A percentile compares a stretch with the other conserved stretches of the same genome.
Conservation (phyloP, 2,797 vertebrate species). For the Pogonophryne albipinna region DNA sequence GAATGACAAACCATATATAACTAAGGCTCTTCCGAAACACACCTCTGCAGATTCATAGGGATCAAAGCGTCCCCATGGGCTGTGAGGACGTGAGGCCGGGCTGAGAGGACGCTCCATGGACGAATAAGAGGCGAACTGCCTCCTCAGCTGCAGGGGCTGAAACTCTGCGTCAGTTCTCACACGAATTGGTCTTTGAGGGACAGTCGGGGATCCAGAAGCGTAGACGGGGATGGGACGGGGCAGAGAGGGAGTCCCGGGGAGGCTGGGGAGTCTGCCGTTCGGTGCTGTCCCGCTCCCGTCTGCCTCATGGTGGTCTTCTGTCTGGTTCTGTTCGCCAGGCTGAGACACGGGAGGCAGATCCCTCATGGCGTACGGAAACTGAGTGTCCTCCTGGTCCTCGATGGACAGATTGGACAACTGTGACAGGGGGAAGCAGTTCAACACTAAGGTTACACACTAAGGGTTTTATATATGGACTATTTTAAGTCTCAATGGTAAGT, state of each 20-base stretch:
- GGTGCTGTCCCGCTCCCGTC: constrained; percentile 33
- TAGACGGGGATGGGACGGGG: constrained; percentile 19
- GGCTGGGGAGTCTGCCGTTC: constrained; percentile 50
- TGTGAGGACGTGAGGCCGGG: constrained; percentile 84
- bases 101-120: constrained; percentile 87
- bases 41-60: constrained; percentile 96
- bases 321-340: constrained; percentile 38
- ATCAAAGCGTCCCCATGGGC: constrained; percentile 92
- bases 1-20: not conserved
- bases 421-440: constrained; percentile 9
- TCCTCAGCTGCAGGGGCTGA: constrained; percentile 52
- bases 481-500: not conserved
- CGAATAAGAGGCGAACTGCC: constrained; percentile 72
- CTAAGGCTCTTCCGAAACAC: constrained; percentile 1
- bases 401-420: constrained; percentile 82
- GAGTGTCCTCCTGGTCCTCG: constrained; percentile 87
- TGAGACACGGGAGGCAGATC: constrained; percentile 72
- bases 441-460: too few species aligned
- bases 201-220: constrained; percentile 27
- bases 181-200: constrained; percentile 56
- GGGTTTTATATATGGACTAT: not conserved
- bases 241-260: constrained; percentile 43
- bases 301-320: constrained; percentile 25
- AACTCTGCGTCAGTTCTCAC: constrained; percentile 45
- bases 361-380: constrained; percentile 88